These are phyloP conservation scores for Zaprionus capensis DNA, from an alignment of 1,140 invertebrate species.

Conservation along the genomic window DNA sequence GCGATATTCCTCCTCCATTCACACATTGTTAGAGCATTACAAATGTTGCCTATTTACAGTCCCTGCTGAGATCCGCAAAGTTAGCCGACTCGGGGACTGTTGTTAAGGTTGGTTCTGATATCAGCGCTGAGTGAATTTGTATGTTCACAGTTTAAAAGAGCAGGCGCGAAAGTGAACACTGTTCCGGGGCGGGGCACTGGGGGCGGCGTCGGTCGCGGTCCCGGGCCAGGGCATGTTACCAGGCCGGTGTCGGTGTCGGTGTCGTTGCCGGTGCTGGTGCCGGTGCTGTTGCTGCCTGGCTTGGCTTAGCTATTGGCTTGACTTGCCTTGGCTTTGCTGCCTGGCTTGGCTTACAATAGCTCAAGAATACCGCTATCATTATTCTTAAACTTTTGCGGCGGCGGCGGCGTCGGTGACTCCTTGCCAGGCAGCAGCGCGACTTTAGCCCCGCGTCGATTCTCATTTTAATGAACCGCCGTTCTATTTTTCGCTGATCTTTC, in stretches of 20 bases:
- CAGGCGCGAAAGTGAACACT: constrained; percentile 80
- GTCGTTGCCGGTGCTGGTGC: constrained; percentile 32
- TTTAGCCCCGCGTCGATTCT: constrained; percentile 56
- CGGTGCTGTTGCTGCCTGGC: constrained; percentile 34
- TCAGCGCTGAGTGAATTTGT: constrained; percentile 84
- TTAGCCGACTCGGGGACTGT: constrained; percentile 36
- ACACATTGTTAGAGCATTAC: constrained; percentile 21
- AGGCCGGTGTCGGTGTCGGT: constrained; percentile 35
- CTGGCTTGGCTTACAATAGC: constrained; percentile 74
- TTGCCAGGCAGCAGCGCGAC: constrained; percentile 27
- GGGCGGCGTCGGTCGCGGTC: not conserved
- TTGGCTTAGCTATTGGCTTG: not conserved
- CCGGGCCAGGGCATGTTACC: constrained; percentile 32
- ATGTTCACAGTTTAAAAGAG: constrained; percentile 83
- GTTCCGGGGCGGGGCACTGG: constrained; percentile 18
- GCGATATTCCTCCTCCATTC: not conserved
- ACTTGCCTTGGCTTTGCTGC: not conserved
- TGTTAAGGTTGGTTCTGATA: constrained; percentile 69
- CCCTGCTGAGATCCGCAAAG: not conserved
- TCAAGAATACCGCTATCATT: constrained; percentile 84
- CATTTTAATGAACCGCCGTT: constrained; percentile 84
- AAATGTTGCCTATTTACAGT: not conserved
- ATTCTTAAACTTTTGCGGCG: constrained; percentile 72
- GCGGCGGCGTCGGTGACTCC: constrained; percentile 52
- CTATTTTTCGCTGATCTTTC: constrained; percentile 84